A percentile compares a stretch with the other conserved stretches of the same genome.
Evolutionary conservation across 2,888 invertebrate genomes (phyloP).

Genomic region (Mythimna albipuncta): DNA sequence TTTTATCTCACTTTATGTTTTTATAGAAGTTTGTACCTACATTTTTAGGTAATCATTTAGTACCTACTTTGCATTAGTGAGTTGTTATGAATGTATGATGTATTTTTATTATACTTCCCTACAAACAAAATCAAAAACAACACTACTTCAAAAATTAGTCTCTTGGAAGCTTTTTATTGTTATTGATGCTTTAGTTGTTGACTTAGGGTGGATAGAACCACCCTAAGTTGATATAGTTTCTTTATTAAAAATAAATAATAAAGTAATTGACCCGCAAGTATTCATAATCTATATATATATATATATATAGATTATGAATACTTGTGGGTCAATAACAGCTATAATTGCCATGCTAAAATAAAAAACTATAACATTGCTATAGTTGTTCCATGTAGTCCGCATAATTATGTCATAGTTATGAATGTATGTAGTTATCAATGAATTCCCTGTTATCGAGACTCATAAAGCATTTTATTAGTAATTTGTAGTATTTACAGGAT

Average conservation of each 20-base stretch:
- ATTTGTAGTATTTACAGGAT: conserved; percentile 23
- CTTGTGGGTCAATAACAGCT: background rate
- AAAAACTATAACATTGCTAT: background rate
- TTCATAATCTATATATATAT: too few species aligned
- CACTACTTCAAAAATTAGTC: too few species aligned
- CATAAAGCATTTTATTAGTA: conserved; percentile 10
- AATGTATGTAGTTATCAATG: conserved; percentile 19
- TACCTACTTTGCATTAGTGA: conserved; percentile 1
- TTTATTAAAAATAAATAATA: too few species aligned
- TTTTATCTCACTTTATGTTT: conserved; percentile 9
- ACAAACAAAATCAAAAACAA: too few species aligned
- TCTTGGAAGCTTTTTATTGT: background rate
- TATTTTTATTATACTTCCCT: too few species aligned
- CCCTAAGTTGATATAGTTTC: too few species aligned
- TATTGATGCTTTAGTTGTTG: background rate
- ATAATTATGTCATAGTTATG: background rate
- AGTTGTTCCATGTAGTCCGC: background rate
- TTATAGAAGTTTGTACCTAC: background rate
- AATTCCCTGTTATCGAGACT: conserved; percentile 19
- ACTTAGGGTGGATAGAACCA: background rate
- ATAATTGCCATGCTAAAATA: background rate
- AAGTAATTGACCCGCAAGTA: too few species aligned
- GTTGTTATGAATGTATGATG: background rate
- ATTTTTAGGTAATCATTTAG: too few species aligned
- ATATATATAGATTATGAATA: background rate